Evolutionary conservation across 2,797 vertebrate genomes (phyloP), one percentile per base, ranked within the genome.

Genomic region (Esox lucius): DNA sequence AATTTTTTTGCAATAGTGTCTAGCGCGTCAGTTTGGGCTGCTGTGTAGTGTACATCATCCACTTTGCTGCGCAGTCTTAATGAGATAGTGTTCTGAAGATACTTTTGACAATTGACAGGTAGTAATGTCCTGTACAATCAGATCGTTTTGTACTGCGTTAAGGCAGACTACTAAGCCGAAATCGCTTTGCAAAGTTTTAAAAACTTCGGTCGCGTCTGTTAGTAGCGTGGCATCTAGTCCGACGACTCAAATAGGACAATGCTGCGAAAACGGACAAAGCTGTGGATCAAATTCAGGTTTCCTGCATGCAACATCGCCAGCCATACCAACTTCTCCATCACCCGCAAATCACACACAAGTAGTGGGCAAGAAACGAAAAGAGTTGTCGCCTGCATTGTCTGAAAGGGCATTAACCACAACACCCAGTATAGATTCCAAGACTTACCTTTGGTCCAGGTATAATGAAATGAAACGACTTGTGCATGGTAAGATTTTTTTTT

Each of bases 371-470:
- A 90, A 81, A 76, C 76, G 81, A 31, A 1, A 61, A 61, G 83
- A 84, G 62, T 87, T 87, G 76, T 73, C 85, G 75, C 81, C 11
- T 81, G 80, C 13, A 35, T 65, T 3, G 1, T 80, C 84, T 9
- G 87, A 88, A 24, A 88, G 90, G 17, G 84, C 83, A 0, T 88
- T 90, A 76, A 83, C 76, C 0, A 83, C 87, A 0, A 81, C 83
- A 1, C 68, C 46, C 15, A 83, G 90, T 0, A 0, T 75, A 49
- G 91, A 91, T 81, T 77, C 85, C 71, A 90, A 80, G 67, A 80
- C 81, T 6, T 92, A 87, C 74, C 68, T 93, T 42, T 94, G 94
- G 93, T 79, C 86, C 7, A 87, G 92, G 0, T 93, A 95, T 75
- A 91, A 87, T 31, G 93, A 94, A 22, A 85, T 86, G 83, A 92